phyloP scores from a whole-genome alignment of 2,888 invertebrate genomes.

The Cheilosia urbana region DNA sequence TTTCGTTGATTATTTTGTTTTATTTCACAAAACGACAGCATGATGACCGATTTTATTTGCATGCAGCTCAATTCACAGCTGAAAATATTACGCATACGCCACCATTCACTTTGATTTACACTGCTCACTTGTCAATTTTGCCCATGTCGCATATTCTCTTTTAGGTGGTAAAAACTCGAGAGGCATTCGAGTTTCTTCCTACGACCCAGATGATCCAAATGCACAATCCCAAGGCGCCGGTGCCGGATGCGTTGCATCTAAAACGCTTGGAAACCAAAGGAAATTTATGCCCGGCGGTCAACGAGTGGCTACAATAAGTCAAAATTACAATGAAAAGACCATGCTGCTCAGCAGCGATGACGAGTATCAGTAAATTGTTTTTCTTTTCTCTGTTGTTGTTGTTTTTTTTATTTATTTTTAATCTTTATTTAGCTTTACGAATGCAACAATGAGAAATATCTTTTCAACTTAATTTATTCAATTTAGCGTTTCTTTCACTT shows the following conservation, averaged over 20 bases:
- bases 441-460: conserved; percentile 25
- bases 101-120: conserved; percentile 26
- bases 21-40: too few relatives aligned
- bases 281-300: conserved; percentile 88
- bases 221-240: conserved; percentile 79
- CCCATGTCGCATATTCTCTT: conserved; percentile 66
- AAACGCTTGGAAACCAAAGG: conserved; percentile 83
- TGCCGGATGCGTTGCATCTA: conserved; percentile 83
- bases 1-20: too few relatives aligned
- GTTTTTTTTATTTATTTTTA: conserved; percentile 7
- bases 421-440: conserved; percentile 16
- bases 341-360: conserved; percentile 98
- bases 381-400: conserved; percentile 13
- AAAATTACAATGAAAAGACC: conserved; percentile 97
- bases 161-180: conserved; percentile 87
- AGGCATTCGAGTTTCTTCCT: conserved; percentile 88
- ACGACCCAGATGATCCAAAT: conserved; percentile 88
- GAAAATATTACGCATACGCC: conserved; percentile 25
- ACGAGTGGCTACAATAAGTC: conserved; percentile 91
- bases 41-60: conserved; percentile 2
- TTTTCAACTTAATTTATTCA: conserved; percentile 36
- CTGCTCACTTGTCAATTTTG: conserved; percentile 52
- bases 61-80: background rate
- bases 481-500: conserved; percentile 11
- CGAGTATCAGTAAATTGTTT: conserved; percentile 89